Conservation (phyloP, 2,888 invertebrate species). For the Tenodera sinensis region DNA sequence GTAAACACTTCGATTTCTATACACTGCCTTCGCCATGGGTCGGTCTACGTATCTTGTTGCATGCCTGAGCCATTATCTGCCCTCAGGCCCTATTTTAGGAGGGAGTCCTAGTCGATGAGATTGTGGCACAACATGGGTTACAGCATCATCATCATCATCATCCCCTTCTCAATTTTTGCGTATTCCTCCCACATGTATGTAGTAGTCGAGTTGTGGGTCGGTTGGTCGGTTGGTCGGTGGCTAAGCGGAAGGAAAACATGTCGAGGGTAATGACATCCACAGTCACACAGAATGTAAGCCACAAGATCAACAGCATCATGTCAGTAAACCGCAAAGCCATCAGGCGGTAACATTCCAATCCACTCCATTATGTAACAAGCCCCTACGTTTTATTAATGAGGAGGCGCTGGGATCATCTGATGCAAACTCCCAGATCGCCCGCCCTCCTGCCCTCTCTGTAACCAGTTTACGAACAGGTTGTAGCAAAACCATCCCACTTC, state of each 20-base stretch:
- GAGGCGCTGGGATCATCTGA: neutral
- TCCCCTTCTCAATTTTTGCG: neutral
- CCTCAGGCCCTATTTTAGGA: too few species aligned
- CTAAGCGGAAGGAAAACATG: neutral
- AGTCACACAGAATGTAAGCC: neutral
- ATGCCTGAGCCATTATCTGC: too few species aligned
- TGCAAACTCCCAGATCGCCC: neutral
- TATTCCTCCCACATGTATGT: neutral
- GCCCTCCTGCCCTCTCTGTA: neutral
- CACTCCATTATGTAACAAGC: neutral
- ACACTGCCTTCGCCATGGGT: too few species aligned
- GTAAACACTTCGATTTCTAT: too few species aligned
- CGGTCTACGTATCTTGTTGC: too few species aligned
- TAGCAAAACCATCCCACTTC: too few species aligned
- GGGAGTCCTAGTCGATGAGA: too few species aligned
- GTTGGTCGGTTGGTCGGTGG: neutral
- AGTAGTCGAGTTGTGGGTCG: too few species aligned
- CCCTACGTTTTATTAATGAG: neutral
- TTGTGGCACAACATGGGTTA: too few species aligned
- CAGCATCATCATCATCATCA: too few species aligned
- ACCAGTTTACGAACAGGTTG: neutral
- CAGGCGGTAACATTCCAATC: neutral
- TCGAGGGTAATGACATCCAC: neutral
- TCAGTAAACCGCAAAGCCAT: neutral
- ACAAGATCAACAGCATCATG: neutral